Conservation (phyloP, 2,888 invertebrate genomes). For the Sphaeridia pumilis region DNA sequence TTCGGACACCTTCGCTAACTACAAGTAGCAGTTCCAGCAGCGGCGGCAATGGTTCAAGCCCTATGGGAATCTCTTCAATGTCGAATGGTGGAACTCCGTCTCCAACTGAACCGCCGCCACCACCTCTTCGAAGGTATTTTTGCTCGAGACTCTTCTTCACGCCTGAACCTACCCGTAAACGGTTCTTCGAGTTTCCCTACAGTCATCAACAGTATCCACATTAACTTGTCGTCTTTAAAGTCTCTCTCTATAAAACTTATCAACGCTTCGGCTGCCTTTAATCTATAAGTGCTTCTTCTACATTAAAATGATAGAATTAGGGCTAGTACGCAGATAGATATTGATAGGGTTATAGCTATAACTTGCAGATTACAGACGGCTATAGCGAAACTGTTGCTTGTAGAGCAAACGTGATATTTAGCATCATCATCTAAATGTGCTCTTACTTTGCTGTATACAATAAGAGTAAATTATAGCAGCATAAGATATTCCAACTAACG, state of each 20-base stretch:
- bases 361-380: neutral
- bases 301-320: neutral
- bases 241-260: too few relatives aligned
- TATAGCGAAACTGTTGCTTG: too few relatives aligned
- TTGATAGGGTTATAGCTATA: neutral
- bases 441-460: neutral
- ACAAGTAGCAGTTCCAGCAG: conserved; percentile 31
- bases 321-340: neutral
- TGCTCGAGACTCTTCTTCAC: conserved; percentile 36
- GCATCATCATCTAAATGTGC: neutral
- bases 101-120: conserved; percentile 35
- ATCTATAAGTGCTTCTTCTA: neutral
- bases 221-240: neutral
- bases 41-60: conserved; percentile 29
- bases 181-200: conserved; percentile 34
- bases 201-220: conserved; percentile 7
- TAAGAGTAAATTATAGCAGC: neutral
- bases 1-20: conserved; percentile 27
- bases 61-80: conserved; percentile 31
- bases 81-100: conserved; percentile 26
- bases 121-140: conserved; percentile 37
- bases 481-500: neutral
- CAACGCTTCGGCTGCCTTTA: too few relatives aligned
- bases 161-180: conserved; percentile 35
- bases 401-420: too few relatives aligned